Evolutionary conservation across 2,888 invertebrate species (phyloP).

Genomic region (Caenorhabditis afra): DNA sequence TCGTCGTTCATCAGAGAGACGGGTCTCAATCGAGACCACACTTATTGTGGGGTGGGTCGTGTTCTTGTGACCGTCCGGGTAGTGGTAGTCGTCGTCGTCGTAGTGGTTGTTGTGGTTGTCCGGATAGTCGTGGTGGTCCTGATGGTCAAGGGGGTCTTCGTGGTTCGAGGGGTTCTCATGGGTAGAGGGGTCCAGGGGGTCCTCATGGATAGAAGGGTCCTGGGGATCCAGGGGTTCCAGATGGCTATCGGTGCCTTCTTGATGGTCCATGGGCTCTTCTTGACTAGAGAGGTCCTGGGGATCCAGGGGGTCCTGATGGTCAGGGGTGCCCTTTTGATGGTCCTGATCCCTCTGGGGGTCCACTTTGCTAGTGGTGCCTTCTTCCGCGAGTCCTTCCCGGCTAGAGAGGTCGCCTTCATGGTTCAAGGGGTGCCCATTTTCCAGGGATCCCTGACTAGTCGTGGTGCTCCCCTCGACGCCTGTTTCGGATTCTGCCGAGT

Average conservation of each 20-base stretch:
- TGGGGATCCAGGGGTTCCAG: not conserved
- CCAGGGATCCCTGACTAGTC: too few species aligned
- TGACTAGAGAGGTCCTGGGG: too few species aligned
- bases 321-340: too few species aligned
- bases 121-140: slow-evolving; percentile 24
- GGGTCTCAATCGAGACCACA: slow-evolving; percentile 52
- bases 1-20: slow-evolving; percentile 4
- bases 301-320: too few species aligned
- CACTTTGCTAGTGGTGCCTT: too few species aligned
- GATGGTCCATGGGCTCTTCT: too few species aligned
- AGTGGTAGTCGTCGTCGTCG: slow-evolving; percentile 48
- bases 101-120: slow-evolving; percentile 1
- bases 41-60: slow-evolving; percentile 48
- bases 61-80: slow-evolving; percentile 22
- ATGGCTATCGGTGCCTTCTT: not conserved
- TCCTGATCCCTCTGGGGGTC: too few species aligned
- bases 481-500: slow-evolving; percentile 27
- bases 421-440: too few species aligned
- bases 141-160: slow-evolving; percentile 11
- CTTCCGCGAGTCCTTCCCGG: too few species aligned
- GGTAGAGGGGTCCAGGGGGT: not conserved
- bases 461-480: not conserved
- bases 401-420: too few species aligned
- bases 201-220: too few species aligned
- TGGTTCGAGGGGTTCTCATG: not conserved